A percentile compares a stretch with the other conserved stretches of the same genome.
Evolutionary conservation across 2,888 invertebrate species (phyloP).

Genomic region (Microchrysa polita): DNA sequence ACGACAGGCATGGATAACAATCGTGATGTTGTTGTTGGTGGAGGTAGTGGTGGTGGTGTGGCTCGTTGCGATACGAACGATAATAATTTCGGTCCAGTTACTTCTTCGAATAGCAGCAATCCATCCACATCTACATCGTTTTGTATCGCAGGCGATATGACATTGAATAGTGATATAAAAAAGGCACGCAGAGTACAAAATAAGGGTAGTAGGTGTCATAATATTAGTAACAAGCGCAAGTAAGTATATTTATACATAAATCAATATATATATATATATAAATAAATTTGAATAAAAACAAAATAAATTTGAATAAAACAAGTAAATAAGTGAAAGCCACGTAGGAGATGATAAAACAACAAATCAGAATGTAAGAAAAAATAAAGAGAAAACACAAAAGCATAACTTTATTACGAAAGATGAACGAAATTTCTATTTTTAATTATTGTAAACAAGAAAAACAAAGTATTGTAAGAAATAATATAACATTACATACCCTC

Average conservation of each 20-base stretch:
- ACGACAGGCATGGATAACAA: slow-evolving; percentile 8
- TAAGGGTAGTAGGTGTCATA: slow-evolving; percentile 62
- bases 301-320: slow-evolving; percentile 34
- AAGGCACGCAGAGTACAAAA: slow-evolving; percentile 66
- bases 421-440: slow-evolving; percentile 44
- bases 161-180: slow-evolving; percentile 59
- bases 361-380: slow-evolving; percentile 50
- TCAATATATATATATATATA: slow-evolving; percentile 31
- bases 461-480: slow-evolving; percentile 35
- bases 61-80: slow-evolving; percentile 36
- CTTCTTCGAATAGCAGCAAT: slow-evolving; percentile 5
- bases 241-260: slow-evolving; percentile 46
- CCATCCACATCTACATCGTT: slow-evolving; percentile 47
- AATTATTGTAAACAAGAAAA: slow-evolving; percentile 45
- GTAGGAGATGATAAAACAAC: slow-evolving; percentile 46
- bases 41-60: slow-evolving; percentile 22
- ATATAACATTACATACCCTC: slow-evolving; percentile 33
- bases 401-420: slow-evolving; percentile 38
- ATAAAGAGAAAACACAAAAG: slow-evolving; percentile 35
- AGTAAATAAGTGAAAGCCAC: slow-evolving; percentile 36
- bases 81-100: slow-evolving; percentile 27
- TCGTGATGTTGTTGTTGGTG: background rate
- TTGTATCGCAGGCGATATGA: slow-evolving; percentile 39
- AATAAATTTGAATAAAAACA: slow-evolving; percentile 36
- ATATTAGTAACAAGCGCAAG: slow-evolving; percentile 62